Percentiles rank a stretch among this genome's conserved stretches.
These are phyloP conservation scores for Serilophus lunatus DNA, from an alignment of 2,113 vertebrate genomes.

Conservation along the genomic window DNA sequence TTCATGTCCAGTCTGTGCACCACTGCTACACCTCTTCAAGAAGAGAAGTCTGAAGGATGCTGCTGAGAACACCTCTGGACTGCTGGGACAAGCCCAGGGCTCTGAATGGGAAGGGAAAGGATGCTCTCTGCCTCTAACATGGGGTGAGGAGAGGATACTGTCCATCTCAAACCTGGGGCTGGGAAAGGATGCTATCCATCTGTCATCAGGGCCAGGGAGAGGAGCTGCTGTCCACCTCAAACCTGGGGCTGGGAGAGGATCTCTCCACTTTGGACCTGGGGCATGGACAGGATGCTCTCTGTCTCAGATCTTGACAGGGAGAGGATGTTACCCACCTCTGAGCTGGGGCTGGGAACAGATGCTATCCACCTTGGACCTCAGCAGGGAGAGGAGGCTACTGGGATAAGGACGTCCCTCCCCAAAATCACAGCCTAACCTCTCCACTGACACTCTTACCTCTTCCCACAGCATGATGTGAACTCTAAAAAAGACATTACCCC, in stretches of 20 bases:
- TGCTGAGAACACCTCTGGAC: not conserved
- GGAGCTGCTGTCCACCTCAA: not conserved
- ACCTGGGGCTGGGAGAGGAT: not conserved
- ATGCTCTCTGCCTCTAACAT: not conserved
- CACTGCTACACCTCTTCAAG: not conserved
- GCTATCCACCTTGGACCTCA: not conserved
- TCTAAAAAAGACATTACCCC: not conserved
- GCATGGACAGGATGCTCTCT: fast-evolving
- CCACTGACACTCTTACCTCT: not conserved
- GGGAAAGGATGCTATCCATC: not conserved
- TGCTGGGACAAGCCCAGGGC: not conserved
- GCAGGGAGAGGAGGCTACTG: not conserved
- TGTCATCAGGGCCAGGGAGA: not conserved
- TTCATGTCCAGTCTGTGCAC: fast-evolving
- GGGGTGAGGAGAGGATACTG: fast-evolving
- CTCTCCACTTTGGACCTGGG: not conserved
- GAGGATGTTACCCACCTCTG: not conserved
- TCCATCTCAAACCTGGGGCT: not conserved
- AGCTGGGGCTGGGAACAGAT: not conserved
- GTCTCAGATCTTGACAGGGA: not conserved
- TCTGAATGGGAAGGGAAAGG: not conserved
- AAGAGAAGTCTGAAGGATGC: not conserved
- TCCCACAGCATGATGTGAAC: not conserved
- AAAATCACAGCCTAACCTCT: not conserved
- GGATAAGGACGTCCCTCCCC: too few species aligned